phyloP scores from a whole-genome alignment of 2,888 invertebrate genomes.

The Drosophila pegasa region DNA sequence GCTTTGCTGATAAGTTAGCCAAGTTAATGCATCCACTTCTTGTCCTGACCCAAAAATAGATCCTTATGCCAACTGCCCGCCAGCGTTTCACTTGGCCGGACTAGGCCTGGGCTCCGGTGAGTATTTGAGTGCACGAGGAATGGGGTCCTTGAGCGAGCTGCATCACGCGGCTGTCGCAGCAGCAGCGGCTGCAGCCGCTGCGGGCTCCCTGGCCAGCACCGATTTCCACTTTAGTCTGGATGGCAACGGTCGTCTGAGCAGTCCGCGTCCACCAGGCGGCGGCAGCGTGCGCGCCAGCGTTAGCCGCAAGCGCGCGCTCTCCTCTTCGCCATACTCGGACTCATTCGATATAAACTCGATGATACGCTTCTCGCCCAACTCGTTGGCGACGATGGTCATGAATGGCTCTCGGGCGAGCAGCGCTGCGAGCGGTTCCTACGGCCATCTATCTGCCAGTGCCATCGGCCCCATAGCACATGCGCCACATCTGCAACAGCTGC shows the following conservation, averaged over 20 bases:
- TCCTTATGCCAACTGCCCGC: conserved; percentile 77
- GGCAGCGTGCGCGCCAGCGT: conserved; percentile 87
- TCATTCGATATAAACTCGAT: conserved; percentile 98
- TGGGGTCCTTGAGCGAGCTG: conserved; percentile 84
- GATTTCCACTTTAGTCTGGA: conserved; percentile 96
- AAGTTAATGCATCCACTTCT: not conserved
- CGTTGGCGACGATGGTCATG: conserved; percentile 90
- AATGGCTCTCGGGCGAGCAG: conserved; percentile 91
- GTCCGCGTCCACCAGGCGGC: conserved; percentile 86
- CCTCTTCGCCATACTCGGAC: conserved; percentile 97
- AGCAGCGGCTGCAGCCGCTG: conserved; percentile 74
- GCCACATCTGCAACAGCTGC: conserved; percentile 90
- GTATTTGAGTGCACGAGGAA: conserved; percentile 87
- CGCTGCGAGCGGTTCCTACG: conserved; percentile 97
- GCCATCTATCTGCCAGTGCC: conserved; percentile 97
- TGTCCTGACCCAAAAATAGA: conserved; percentile 50
- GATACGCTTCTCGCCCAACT: conserved; percentile 97
- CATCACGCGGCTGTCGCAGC: conserved; percentile 86
- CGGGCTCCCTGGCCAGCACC: conserved; percentile 91
- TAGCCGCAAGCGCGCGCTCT: conserved; percentile 95
- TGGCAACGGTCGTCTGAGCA: conserved; percentile 89
- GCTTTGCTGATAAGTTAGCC: not conserved
- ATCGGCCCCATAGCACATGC: conserved; percentile 92
- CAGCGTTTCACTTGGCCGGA: conserved; percentile 85
- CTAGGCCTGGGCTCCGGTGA: conserved; percentile 87